Evolutionary conservation across 2,797 vertebrate species (phyloP).

Genomic region (Anableps anableps): DNA sequence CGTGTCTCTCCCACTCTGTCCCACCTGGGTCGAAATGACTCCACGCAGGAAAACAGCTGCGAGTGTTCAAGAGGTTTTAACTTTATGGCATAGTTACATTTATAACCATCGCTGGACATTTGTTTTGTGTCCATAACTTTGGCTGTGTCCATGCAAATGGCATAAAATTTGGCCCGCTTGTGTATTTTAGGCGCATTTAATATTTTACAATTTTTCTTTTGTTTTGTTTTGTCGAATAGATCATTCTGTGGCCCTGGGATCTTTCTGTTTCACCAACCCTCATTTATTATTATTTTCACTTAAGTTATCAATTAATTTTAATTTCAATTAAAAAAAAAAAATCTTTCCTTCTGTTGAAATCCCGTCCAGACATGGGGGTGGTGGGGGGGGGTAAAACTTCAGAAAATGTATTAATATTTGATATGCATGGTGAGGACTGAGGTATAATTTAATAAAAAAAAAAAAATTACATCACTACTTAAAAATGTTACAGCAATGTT

Average conservation of each 20-base stretch:
- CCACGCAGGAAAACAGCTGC: constrained; percentile 29
- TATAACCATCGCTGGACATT: neutral
- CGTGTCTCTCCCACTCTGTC: constrained; percentile 30
- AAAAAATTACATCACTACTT: neutral
- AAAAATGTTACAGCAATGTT: neutral
- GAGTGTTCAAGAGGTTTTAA: constrained; percentile 9
- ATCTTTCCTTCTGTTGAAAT: neutral
- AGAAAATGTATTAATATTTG: neutral
- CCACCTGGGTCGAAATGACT: constrained; percentile 40
- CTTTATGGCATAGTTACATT: neutral
- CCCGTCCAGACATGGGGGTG: neutral
- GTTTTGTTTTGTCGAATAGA: neutral
- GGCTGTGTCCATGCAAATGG: neutral
- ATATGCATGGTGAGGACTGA: neutral
- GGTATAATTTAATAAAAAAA: neutral
- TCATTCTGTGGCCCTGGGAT: neutral
- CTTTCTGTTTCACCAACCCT: neutral
- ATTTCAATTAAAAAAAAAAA: neutral
- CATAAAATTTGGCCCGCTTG: neutral
- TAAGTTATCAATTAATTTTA: neutral
- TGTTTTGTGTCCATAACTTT: neutral
- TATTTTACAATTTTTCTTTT: neutral
- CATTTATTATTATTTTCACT: neutral
- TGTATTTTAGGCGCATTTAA: too few species aligned
- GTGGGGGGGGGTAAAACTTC: too few species aligned